phyloP scores from a whole-genome alignment of 2,888 invertebrate species.

The Odontocerum albicorne region DNA sequence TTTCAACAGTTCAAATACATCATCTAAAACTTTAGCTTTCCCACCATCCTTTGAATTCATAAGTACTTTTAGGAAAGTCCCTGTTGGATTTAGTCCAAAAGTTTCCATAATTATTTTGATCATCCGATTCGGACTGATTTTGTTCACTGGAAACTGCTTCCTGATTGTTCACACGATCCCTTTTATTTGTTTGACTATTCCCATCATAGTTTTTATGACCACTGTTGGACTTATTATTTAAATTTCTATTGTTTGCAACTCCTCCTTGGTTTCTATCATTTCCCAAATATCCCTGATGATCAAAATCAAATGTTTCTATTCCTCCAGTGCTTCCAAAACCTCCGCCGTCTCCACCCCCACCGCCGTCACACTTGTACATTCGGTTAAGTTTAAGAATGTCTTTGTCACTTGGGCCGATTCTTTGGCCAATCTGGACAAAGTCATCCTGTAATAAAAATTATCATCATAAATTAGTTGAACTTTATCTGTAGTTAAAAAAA shows the following conservation, averaged over 20 bases:
- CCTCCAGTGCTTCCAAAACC: background rate
- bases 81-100: background rate
- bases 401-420: constrained; percentile 50
- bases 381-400: constrained; percentile 55
- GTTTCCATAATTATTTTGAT: background rate
- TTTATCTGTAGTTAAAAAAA: too few relatives aligned
- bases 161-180: too few relatives aligned
- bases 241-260: background rate
- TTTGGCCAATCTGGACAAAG: constrained; percentile 53
- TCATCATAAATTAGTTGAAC: too few relatives aligned
- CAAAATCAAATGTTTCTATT: constrained; percentile 2
- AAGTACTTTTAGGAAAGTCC: constrained; percentile 12
- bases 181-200: too few relatives aligned
- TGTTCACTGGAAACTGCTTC: too few relatives aligned
- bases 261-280: background rate
- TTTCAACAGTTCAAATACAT: too few relatives aligned
- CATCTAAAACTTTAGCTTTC: constrained; percentile 6
- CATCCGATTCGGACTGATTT: too few relatives aligned
- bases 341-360: background rate
- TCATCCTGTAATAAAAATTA: constrained; percentile 45
- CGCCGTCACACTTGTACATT: constrained; percentile 52
- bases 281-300: background rate
- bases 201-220: background rate
- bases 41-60: constrained; percentile 30
- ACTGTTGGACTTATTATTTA: too few relatives aligned